Evolutionary conservation across 2,113 vertebrate genomes (phyloP), one percentile per base, ranked within the genome.

Genomic region (Platycercus adscitus): DNA sequence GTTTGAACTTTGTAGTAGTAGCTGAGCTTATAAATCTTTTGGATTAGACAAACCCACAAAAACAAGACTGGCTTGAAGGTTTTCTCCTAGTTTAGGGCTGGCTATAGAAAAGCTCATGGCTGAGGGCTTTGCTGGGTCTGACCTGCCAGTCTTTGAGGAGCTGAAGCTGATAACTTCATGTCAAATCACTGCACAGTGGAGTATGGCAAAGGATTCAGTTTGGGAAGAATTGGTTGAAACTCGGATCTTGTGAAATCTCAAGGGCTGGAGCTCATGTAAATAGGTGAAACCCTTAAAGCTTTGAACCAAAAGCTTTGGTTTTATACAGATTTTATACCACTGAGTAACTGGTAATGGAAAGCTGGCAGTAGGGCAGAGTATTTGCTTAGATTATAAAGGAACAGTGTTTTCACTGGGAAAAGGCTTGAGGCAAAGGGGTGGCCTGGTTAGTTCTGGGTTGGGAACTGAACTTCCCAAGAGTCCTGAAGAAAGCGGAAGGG

Each of bases 161-260:
- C 3, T 37, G 10, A 33, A 50, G 53, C 21, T 25, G 11, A 18
- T 49, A 80, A 43, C 23, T 66, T 76, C 10, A 17, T 37, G 50
- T 66, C 16, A 80, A 46, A 64, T 77, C 15, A 6, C 26, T 17
- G 37, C 47, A 33, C 68, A 53, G 37, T 4, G 1, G 18, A 76
- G 21, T 16, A 20, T 0, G 0, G 26, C 50, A 80, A 68, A 63
- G 26, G 33, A 39, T 25, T 75, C 61, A 33, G 4, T 43, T 52
- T 10, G 8, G 41, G 46, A 79, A 37, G 61, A 65, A 29, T 31
- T 75, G 35, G 58, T 17, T 78, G 44, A n/a, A 56, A 41, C 55
- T 41, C 0, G 0, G 64, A 19, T 60, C 29, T 37, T 0, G 1
- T 11, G 17, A 39, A 33, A 11, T 43, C 43, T 43, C 29, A 28